These are phyloP conservation scores for Lordiphosa andalusiaca DNA, from an alignment of 2,888 invertebrate species.

Conservation along the genomic window DNA sequence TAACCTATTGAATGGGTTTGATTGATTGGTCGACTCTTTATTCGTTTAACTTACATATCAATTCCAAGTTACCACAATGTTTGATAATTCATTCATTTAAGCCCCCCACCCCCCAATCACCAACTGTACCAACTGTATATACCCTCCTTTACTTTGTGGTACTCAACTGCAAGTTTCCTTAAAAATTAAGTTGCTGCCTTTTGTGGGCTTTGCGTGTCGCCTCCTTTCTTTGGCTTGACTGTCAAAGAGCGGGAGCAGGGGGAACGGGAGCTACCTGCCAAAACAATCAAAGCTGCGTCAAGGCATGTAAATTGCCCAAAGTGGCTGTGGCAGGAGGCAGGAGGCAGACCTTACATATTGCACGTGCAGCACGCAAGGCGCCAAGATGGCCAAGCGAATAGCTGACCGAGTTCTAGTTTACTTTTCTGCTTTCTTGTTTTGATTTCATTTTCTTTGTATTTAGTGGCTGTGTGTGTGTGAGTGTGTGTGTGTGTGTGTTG, in stretches of 20 bases:
- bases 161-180: constrained; percentile 1
- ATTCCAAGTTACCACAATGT: too few relatives aligned
- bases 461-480: not conserved
- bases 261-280: constrained; percentile 18
- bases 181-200: constrained; percentile 22
- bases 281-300: constrained; percentile 44
- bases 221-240: not conserved
- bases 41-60: too few relatives aligned
- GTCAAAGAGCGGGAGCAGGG: constrained; percentile 8
- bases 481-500: constrained; percentile 5
- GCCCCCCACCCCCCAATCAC: too few relatives aligned
- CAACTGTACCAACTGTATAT: too few relatives aligned
- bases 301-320: constrained; percentile 26
- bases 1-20: too few relatives aligned
- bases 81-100: too few relatives aligned
- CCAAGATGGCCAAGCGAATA: constrained; percentile 36
- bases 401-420: constrained; percentile 40
- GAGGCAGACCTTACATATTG: constrained; percentile 7
- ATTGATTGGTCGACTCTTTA: too few relatives aligned
- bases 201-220: constrained; percentile 40
- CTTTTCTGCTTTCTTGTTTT: constrained; percentile 16
- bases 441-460: constrained; percentile 12
- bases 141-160: too few relatives aligned
- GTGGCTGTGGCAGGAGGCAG: constrained; percentile 10
- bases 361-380: constrained; percentile 53